phyloP scores from a whole-genome alignment of 1,140 invertebrate genomes.

The Drepana arcuata region DNA sequence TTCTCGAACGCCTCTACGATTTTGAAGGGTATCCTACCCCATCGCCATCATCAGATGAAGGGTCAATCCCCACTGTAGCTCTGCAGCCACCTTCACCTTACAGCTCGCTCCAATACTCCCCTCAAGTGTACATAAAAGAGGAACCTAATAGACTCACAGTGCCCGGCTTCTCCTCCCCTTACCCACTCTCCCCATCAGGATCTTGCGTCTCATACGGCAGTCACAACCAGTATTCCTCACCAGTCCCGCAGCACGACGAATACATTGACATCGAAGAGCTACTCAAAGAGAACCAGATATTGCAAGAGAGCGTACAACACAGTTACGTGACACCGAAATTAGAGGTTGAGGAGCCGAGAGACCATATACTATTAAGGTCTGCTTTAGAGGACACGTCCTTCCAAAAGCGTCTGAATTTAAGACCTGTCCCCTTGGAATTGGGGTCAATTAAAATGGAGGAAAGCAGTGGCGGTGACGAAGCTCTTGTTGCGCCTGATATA shows the following conservation, averaged over 20 bases:
- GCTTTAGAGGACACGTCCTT: constrained; percentile 87
- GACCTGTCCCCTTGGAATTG: constrained; percentile 76
- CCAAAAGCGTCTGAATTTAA: constrained; percentile 85
- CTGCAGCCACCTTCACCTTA: constrained; percentile 65
- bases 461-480: constrained; percentile 72
- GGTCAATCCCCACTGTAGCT: constrained; percentile 63
- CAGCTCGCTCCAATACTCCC: constrained; percentile 43
- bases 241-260: constrained; percentile 71
- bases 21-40: constrained; percentile 65
- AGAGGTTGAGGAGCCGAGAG: constrained; percentile 70
- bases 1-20: constrained; percentile 55
- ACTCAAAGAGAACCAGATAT: constrained; percentile 68
- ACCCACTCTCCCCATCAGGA: constrained; percentile 75
- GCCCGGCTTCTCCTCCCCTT: constrained; percentile 74
- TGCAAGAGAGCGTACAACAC: constrained; percentile 62
- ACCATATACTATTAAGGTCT: constrained; percentile 85
- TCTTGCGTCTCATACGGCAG: constrained; percentile 70
- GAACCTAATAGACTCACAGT: constrained; percentile 67
- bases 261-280: constrained; percentile 70
- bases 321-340: constrained; percentile 57
- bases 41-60: constrained; percentile 68
- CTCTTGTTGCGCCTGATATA: constrained; percentile 80
- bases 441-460: constrained; percentile 74
- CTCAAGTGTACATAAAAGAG: constrained; percentile 59
- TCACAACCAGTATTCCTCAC: constrained; percentile 68